Evolutionary conservation across 1,140 invertebrate genomes (phyloP).

Genomic region (Drosophila pachea): DNA sequence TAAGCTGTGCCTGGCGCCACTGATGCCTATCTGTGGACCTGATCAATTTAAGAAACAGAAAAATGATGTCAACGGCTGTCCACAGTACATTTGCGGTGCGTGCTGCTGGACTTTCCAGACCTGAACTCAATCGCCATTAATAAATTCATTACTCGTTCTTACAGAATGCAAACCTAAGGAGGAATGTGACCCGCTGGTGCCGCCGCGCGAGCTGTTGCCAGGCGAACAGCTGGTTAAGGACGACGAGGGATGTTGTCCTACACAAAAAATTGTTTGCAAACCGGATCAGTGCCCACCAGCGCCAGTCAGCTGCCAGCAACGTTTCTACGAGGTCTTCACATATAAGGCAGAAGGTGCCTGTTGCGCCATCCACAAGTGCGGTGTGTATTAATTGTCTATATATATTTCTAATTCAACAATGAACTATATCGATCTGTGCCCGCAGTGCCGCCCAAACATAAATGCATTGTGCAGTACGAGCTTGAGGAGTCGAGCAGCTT

Average conservation of each 20-base stretch:
- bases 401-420: background rate
- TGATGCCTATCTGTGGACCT: constrained; percentile 84
- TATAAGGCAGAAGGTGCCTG: constrained; percentile 80
- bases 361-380: constrained; percentile 84
- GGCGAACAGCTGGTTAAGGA: constrained; percentile 83
- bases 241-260: constrained; percentile 85
- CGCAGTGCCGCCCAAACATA: constrained; percentile 83
- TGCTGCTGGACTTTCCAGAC: constrained; percentile 1
- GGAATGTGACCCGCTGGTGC: constrained; percentile 82
- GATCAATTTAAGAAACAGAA: constrained; percentile 85
- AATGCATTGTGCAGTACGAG: constrained; percentile 82
- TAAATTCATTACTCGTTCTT: background rate
- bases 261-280: constrained; percentile 81
- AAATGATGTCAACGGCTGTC: constrained; percentile 82
- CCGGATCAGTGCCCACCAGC: constrained; percentile 82
- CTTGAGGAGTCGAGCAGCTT: constrained; percentile 80
- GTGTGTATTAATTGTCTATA: constrained; percentile 75
- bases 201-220: constrained; percentile 80
- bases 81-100: constrained; percentile 85
- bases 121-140: background rate
- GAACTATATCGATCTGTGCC: background rate
- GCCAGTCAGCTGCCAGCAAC: constrained; percentile 81
- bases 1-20: constrained; percentile 81
- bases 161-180: constrained; percentile 85
- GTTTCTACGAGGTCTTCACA: constrained; percentile 80